Percentiles rank a stretch among this genome's conserved stretches.
Conservation (phyloP, 2,113 vertebrate species). For the Pseudolaguvia tuberculata region DNA sequence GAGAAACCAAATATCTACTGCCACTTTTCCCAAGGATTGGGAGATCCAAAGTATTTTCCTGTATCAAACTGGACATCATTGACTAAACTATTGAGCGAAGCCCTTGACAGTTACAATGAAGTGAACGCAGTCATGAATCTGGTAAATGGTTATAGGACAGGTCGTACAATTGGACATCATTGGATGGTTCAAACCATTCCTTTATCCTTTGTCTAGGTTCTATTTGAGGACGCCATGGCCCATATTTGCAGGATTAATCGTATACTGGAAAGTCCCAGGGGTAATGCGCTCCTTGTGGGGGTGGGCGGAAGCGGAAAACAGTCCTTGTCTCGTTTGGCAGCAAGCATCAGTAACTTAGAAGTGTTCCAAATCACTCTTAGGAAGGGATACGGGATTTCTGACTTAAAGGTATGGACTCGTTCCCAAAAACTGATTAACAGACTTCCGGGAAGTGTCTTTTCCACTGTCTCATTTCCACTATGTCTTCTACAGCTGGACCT, state of each 20-base stretch:
- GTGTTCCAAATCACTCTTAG: slow-evolving; percentile 88
- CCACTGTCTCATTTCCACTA: neutral
- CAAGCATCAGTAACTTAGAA: slow-evolving; percentile 85
- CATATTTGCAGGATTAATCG: slow-evolving; percentile 89
- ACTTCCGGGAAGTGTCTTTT: neutral
- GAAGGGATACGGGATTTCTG: slow-evolving; percentile 80
- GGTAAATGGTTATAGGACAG: slow-evolving; percentile 11
- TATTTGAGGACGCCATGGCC: slow-evolving; percentile 90
- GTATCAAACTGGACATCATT: slow-evolving; percentile 72
- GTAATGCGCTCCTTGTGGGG: slow-evolving; percentile 84
- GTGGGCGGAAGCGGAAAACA: slow-evolving; percentile 92
- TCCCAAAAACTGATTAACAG: neutral
- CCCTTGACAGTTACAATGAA: slow-evolving; percentile 84
- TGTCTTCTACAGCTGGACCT: slow-evolving; percentile 7
- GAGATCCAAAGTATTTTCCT: slow-evolving; percentile 78
- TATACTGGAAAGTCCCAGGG: slow-evolving; percentile 82
- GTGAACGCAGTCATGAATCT: slow-evolving; percentile 82
- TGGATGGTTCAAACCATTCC: neutral
- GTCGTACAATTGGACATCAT: neutral
- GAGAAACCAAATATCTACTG: slow-evolving; percentile 80
- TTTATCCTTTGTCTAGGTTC: slow-evolving; percentile 56
- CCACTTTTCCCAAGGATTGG: slow-evolving; percentile 79
- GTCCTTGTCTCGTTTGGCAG: slow-evolving; percentile 87
- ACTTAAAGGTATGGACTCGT: slow-evolving; percentile 80
- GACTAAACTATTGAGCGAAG: slow-evolving; percentile 76